These are phyloP conservation scores for Tromatobia lineatoria DNA, from an alignment of 2,888 invertebrate species.

Conservation along the genomic window DNA sequence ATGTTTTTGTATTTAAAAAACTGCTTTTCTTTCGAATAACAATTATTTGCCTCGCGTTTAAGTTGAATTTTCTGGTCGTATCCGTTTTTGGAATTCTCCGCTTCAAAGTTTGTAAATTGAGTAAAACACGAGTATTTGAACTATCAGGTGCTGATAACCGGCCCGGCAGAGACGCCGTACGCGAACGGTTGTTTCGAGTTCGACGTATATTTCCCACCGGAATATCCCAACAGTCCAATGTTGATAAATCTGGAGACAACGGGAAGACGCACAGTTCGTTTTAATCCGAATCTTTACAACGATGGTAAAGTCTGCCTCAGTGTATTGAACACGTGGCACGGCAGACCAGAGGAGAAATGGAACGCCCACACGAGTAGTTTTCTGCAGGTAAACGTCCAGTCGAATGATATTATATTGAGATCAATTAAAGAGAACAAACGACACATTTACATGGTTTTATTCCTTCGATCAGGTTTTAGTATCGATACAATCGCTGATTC, in stretches of 20 bases:
- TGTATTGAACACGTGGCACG: conserved; percentile 98
- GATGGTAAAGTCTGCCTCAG: conserved; percentile 98
- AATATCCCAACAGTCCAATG: conserved; percentile 94
- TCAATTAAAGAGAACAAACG: neutral
- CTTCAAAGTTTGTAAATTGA: neutral
- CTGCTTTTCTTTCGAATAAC: too few species aligned
- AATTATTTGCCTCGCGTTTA: too few species aligned
- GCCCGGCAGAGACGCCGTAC: conserved; percentile 96
- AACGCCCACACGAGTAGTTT: conserved; percentile 98
- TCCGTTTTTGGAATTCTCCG: neutral
- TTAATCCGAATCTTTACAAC: conserved; percentile 97
- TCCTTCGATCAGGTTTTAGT: conserved; percentile 90
- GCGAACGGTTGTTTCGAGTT: conserved; percentile 97
- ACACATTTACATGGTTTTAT: conserved; percentile 40
- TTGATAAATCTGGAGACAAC: conserved; percentile 96
- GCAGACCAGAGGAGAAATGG: conserved; percentile 98
- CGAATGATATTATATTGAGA: neutral
- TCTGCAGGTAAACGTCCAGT: conserved; percentile 87
- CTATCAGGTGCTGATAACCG: conserved; percentile 93
- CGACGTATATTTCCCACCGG: conserved; percentile 96
- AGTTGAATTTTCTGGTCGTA: neutral
- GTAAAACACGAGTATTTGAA: neutral
- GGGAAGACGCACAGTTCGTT: conserved; percentile 94
- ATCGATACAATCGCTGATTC: conserved; percentile 96
- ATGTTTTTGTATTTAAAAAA: too few species aligned